A percentile compares a stretch with the other conserved stretches of the same genome.
These are phyloP conservation scores for Megaptera novaeangliae DNA, from an alignment of 2,113 vertebrate genomes.

Conservation along the genomic window DNA sequence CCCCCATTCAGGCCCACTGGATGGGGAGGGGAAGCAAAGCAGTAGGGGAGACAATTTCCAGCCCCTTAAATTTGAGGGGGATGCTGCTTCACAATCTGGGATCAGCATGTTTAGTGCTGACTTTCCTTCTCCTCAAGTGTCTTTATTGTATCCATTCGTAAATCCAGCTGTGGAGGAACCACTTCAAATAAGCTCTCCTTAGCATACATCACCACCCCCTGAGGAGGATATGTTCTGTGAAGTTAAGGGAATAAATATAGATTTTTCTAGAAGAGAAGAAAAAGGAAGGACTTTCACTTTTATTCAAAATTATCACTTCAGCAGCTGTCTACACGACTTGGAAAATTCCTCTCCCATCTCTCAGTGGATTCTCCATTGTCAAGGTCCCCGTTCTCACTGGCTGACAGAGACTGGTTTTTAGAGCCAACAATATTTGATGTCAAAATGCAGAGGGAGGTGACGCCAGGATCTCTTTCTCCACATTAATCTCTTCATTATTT, in stretches of 20 bases:
- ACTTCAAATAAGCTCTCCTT: conserved; percentile 64
- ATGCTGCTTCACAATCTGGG: conserved; percentile 39
- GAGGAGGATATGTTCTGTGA: conserved; percentile 50
- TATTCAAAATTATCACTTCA: conserved; percentile 64
- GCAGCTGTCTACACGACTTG: conserved; percentile 52
- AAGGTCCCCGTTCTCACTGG: conserved; percentile 6
- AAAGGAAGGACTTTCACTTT: conserved; percentile 56
- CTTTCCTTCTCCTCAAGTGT: conserved; percentile 1
- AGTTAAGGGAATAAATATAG: conserved; percentile 55
- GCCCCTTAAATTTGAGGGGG: background rate
- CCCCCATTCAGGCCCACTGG: background rate
- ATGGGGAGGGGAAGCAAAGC: background rate
- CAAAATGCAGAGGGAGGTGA: conserved; percentile 42
- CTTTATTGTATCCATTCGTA: conserved; percentile 65
- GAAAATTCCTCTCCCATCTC: conserved; percentile 47
- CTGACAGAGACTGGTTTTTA: conserved; percentile 33
- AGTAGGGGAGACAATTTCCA: background rate
- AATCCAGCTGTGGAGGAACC: conserved; percentile 62
- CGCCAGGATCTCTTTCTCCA: conserved; percentile 30
- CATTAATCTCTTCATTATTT: conserved; percentile 70
- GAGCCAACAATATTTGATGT: conserved; percentile 35
- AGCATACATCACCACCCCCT: conserved; percentile 44
- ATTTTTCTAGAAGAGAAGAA: conserved; percentile 54
- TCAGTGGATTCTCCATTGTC: conserved; percentile 37
- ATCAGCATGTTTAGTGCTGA: conserved; percentile 26